These are phyloP conservation scores for Vidua chalybeata DNA, from an alignment of 2,113 vertebrate genomes.

Conservation along the genomic window DNA sequence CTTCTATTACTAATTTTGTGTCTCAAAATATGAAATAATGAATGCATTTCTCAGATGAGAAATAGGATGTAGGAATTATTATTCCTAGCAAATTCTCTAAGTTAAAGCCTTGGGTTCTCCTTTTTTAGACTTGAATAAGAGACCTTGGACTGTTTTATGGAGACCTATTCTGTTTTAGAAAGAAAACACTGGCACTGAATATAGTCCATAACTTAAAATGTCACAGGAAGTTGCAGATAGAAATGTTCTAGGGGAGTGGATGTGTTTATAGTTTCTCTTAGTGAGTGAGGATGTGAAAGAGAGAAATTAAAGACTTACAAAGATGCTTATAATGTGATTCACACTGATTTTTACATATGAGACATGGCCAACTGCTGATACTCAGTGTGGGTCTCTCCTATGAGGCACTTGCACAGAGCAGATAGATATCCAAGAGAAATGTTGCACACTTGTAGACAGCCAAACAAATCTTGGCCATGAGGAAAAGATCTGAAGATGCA, in stretches of 20 bases:
- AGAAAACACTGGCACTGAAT: background rate
- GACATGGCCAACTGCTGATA: background rate
- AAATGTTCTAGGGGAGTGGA: background rate
- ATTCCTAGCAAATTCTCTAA: background rate
- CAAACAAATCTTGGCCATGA: background rate
- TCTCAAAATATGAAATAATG: background rate
- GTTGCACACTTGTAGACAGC: background rate
- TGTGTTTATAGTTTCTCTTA: background rate
- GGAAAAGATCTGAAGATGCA: background rate
- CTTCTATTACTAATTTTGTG: background rate
- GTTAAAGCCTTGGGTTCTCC: background rate
- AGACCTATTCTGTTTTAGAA: background rate
- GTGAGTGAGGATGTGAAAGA: background rate
- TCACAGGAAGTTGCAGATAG: background rate
- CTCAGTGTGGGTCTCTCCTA: background rate
- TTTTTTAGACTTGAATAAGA: background rate
- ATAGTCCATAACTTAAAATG: background rate
- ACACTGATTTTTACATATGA: background rate
- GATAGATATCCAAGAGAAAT: background rate
- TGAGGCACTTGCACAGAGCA: background rate
- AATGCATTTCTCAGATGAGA: background rate
- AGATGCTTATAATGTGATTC: background rate
- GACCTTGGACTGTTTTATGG: background rate
- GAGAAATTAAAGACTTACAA: background rate
- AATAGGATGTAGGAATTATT: background rate